A percentile compares a stretch with the other conserved stretches of the same genome.
Evolutionary conservation across 2,113 vertebrate species (phyloP).

Genomic region (Ahaetulla prasina): DNA sequence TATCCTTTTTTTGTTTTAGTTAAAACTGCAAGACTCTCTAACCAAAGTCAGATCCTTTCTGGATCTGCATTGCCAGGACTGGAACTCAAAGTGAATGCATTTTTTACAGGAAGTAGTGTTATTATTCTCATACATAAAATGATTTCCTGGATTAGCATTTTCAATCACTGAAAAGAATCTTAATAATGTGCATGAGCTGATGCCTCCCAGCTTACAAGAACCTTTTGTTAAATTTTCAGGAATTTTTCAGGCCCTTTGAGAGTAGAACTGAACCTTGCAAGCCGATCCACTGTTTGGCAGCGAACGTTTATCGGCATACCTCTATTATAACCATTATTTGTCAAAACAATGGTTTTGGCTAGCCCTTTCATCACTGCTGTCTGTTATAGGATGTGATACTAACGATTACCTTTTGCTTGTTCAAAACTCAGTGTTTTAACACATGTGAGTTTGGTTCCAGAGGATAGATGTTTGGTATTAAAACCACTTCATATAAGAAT

Average conservation of each 20-base stretch:
- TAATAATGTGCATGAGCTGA: background rate
- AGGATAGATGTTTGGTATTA: background rate
- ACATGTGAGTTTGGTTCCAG: background rate
- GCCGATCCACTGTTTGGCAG: background rate
- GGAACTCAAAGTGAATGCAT: background rate
- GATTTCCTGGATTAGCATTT: background rate
- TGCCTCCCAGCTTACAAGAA: background rate
- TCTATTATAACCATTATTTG: background rate
- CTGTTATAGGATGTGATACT: background rate
- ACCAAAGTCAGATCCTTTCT: background rate
- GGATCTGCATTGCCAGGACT: background rate
- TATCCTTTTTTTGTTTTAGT: background rate
- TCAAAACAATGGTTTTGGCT: background rate
- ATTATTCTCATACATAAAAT: background rate
- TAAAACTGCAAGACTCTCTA: background rate
- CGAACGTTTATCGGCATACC: background rate
- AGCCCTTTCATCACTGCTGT: background rate
- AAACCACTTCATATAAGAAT: background rate
- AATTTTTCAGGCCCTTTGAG: background rate
- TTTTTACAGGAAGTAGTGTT: background rate
- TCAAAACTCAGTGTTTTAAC: background rate
- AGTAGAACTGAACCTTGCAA: background rate
- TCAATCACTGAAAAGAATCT: background rate
- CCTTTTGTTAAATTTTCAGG: background rate
- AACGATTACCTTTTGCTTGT: background rate